Conservation (phyloP, 2,888 invertebrate genomes). For the Herminia tarsipennalis region DNA sequence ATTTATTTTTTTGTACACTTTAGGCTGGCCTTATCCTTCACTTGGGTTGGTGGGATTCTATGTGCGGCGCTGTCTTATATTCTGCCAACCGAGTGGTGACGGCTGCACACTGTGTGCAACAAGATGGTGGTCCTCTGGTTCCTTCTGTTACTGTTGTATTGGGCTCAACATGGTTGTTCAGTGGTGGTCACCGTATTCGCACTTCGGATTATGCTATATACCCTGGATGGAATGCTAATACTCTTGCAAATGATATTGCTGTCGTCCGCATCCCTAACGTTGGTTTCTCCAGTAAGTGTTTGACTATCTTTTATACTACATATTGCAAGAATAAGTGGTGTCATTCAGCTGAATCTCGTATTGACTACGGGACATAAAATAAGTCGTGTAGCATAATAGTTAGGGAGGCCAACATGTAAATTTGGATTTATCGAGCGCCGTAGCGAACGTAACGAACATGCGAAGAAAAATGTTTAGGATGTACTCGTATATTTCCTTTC, state of each 20-base stretch:
- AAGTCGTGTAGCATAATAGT: too few relatives aligned
- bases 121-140: slow-evolving; percentile 40
- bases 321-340: too few relatives aligned
- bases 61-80: slow-evolving; percentile 36
- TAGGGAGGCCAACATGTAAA: too few relatives aligned
- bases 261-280: slow-evolving; percentile 42
- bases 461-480: too few relatives aligned
- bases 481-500: too few relatives aligned
- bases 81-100: slow-evolving; percentile 43
- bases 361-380: too few relatives aligned
- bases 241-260: slow-evolving; percentile 55
- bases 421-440: too few relatives aligned
- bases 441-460: too few relatives aligned
- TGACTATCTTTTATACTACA: too few relatives aligned
- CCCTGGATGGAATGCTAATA: slow-evolving; percentile 50
- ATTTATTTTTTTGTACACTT: too few relatives aligned
- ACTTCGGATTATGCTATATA: slow-evolving; percentile 40
- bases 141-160: slow-evolving; percentile 47
- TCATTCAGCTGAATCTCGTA: too few relatives aligned
- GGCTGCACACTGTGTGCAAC: slow-evolving; percentile 52
- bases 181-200: slow-evolving; percentile 52
- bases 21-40: slow-evolving; percentile 27
- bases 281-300: slow-evolving; percentile 50
- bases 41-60: slow-evolving; percentile 14
- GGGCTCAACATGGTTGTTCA: slow-evolving; percentile 51